A percentile compares a stretch with the other conserved stretches of the same genome.
These are phyloP conservation scores for Luperina testacea DNA, from an alignment of 2,888 invertebrate species.

Conservation along the genomic window DNA sequence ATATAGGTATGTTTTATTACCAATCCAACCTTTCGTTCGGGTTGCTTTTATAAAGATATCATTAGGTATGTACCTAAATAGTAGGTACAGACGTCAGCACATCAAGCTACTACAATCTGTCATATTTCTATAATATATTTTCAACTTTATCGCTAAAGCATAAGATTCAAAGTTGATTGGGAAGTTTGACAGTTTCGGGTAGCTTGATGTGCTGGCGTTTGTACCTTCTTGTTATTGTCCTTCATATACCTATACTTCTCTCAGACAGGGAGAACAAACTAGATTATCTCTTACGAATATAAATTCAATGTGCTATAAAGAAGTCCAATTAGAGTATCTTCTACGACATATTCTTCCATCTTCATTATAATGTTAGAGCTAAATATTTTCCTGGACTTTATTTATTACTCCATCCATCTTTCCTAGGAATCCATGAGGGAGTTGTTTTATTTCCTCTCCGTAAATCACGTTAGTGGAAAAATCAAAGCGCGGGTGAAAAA, in stretches of 20 bases:
- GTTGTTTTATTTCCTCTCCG: conserved; percentile 86
- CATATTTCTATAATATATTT: too few species aligned
- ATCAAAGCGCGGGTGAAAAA: conserved; percentile 85
- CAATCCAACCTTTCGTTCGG: not conserved
- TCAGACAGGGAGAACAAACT: not conserved
- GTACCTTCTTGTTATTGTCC: too few species aligned
- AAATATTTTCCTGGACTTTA: conserved; percentile 48
- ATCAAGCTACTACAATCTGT: too few species aligned
- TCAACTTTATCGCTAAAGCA: too few species aligned
- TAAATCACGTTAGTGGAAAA: conserved; percentile 85
- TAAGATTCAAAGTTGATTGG: too few species aligned
- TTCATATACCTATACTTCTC: not conserved
- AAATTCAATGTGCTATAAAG: not conserved
- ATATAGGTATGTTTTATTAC: conserved; percentile 1
- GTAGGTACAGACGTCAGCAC: too few species aligned
- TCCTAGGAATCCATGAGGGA: conserved; percentile 86
- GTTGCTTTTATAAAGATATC: not conserved
- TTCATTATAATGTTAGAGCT: conserved; percentile 39
- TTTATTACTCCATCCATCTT: conserved; percentile 56
- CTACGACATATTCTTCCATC: conserved; percentile 28
- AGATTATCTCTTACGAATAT: not conserved
- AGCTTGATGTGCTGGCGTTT: too few species aligned
- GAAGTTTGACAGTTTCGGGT: too few species aligned
- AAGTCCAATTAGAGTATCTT: conserved; percentile 6
- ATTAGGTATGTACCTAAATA: not conserved